Evolutionary conservation across 2,113 vertebrate species (phyloP), one percentile per base, ranked within the genome.

Genomic region (Drymodes brunneopygia): DNA sequence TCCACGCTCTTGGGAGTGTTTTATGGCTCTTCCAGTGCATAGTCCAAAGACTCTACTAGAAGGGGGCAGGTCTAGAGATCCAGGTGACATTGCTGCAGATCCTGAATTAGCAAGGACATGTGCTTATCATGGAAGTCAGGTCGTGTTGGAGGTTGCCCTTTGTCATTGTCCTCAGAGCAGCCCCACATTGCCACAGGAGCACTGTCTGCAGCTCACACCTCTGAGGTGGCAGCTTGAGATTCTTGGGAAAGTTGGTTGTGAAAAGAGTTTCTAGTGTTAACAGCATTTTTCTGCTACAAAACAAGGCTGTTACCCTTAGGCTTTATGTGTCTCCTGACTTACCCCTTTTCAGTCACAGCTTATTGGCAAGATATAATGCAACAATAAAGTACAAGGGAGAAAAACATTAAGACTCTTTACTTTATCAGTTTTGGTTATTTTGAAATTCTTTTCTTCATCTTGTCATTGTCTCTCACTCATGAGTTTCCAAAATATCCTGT

Each of bases 41-140:
- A 53, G 88, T 66, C 33, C 65, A 74, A 77, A 84, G 83, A 19
- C 12, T 31, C 18, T 64, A 4, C 14, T 60, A 13, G 44, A 60
- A 71, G 14, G 22, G 40, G 40, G 21, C 9, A 21, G 64, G 47
- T 35, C 12, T n/a, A 25, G n/a, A 54, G 42, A 36, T 17, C 60
- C 28, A 10, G 27, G 24, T 85, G 73, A 22, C 7, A 0, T 14
- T 58, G 53, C 53, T 40, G 42, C 72, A 21, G 64, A 18, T 58
- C 71, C 27, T 42, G 31, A 13, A 24, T 73, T 62, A 40, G 45
- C 60, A 38, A 1, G 1, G 22, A 16, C 5, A 0, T 1, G 11
- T 0, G 0, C 13, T 73, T 44, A 12, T 56, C 13, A 9, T 60
- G 33, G 42, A 74, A 79, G 47, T 33, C 33, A 47, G 29, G 11